Evolutionary conservation across 2,888 invertebrate species (phyloP).

Genomic region (Drosophila longiperda): DNA sequence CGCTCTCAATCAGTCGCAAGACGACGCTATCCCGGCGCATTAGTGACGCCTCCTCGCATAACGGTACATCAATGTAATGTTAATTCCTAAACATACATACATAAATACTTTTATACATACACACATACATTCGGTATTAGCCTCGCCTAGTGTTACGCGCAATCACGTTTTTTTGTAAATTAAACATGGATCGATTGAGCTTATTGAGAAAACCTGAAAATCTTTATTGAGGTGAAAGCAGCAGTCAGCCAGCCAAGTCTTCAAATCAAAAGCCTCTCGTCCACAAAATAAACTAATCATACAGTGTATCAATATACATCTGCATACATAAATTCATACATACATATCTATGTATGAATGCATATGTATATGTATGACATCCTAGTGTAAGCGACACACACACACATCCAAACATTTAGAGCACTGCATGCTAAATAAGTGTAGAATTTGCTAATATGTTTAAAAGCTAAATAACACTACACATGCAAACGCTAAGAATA

Average conservation of each 20-base stretch:
- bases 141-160: constrained; percentile 31
- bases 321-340: neutral
- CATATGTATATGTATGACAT: constrained; percentile 12
- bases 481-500: constrained; percentile 18
- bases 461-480: constrained; percentile 27
- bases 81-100: neutral
- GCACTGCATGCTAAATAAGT: neutral
- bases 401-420: neutral
- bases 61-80: constrained; percentile 83
- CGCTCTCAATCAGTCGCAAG: constrained; percentile 85
- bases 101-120: neutral
- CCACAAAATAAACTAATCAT: constrained; percentile 34
- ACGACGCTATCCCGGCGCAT: constrained; percentile 83
- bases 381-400: constrained; percentile 26
- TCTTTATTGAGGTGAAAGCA: constrained; percentile 4
- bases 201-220: constrained; percentile 21
- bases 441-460: neutral
- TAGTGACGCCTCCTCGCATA: constrained; percentile 83
- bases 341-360: neutral
- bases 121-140: constrained; percentile 7
- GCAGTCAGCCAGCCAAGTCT: neutral
- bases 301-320: constrained; percentile 16
- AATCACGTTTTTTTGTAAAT: constrained; percentile 46
- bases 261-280: constrained; percentile 30
- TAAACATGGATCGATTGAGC: constrained; percentile 32